Percentiles rank a stretch among this genome's conserved stretches.
phyloP scores from a whole-genome alignment of 37 sponge, comb jelly and placozoan species.

The Spongia lamella region DNA sequence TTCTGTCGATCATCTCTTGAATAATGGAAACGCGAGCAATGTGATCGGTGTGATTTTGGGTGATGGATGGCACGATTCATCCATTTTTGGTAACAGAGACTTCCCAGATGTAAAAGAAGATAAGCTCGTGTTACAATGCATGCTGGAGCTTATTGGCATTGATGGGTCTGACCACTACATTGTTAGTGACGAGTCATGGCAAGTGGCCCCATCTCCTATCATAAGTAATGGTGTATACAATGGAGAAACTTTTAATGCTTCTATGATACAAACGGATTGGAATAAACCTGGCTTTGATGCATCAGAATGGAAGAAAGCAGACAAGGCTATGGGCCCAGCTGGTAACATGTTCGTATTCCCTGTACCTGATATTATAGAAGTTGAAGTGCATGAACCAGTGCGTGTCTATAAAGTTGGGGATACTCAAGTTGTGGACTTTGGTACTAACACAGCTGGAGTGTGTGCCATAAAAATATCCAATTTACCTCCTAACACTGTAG shows the following conservation, averaged over 20 bases:
- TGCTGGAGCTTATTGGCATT: conserved; percentile 25
- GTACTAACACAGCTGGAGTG: conserved; percentile 57
- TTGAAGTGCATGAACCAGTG: conserved; percentile 15
- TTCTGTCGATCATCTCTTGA: conserved; percentile 17
- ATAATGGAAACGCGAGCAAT: not conserved
- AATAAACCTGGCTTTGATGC: not conserved
- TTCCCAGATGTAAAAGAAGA: conserved; percentile 5
- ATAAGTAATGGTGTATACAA: conserved; percentile 44
- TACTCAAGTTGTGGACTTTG: conserved; percentile 65
- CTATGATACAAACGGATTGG: conserved; percentile 10
- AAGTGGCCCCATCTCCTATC: conserved; percentile 5
- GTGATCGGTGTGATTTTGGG: conserved; percentile 44
- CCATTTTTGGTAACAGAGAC: conserved; percentile 21
- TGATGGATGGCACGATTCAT: conserved; percentile 42
- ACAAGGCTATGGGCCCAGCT: conserved; percentile 27
- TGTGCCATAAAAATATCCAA: conserved; percentile 8
- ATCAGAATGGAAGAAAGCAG: conserved; percentile 2
- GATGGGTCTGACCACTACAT: not conserved
- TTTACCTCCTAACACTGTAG: not conserved
- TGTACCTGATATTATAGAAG: conserved; percentile 38
- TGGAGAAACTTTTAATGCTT: conserved; percentile 47
- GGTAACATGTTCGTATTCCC: conserved; percentile 27
- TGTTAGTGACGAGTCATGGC: conserved; percentile 42
- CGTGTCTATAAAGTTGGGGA: conserved; percentile 9
- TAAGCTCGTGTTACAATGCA: conserved; percentile 15